These are phyloP conservation scores for Phoenicopterus ruber DNA, from an alignment of 2,113 vertebrate genomes.

Conservation along the genomic window DNA sequence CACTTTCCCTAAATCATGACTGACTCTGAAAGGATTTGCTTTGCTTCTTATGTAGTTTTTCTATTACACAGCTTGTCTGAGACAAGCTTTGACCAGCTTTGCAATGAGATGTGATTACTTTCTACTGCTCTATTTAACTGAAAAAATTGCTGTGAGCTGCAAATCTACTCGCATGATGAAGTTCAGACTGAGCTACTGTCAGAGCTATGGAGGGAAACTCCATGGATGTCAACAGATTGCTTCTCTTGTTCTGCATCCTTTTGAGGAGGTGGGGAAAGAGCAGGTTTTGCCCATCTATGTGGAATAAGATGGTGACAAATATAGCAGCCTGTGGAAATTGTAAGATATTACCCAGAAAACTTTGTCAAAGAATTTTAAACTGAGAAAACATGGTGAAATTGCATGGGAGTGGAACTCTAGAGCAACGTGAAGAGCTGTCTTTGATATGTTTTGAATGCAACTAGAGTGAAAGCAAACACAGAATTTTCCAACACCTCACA, in stretches of 20 bases:
- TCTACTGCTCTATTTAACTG: neutral
- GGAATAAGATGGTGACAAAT: neutral
- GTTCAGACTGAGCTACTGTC: neutral
- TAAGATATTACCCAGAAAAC: neutral
- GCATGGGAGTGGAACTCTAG: neutral
- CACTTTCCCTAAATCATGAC: neutral
- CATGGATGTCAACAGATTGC: neutral
- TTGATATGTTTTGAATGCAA: neutral
- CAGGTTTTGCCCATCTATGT: neutral
- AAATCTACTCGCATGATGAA: neutral
- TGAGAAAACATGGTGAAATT: neutral
- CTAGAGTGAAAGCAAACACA: neutral
- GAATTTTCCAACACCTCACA: neutral
- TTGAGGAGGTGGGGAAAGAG: neutral
- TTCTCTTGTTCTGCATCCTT: neutral
- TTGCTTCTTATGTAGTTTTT: neutral
- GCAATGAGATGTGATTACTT: neutral
- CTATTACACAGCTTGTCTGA: neutral
- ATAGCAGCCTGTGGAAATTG: neutral
- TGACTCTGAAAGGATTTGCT: neutral
- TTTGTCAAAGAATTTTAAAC: neutral
- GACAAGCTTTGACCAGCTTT: neutral
- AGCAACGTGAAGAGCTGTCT: neutral
- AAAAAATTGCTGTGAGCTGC: neutral
- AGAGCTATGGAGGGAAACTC: neutral